Evolutionary conservation across 1,140 invertebrate species (phyloP).

Genomic region (Trichonephila clavata): DNA sequence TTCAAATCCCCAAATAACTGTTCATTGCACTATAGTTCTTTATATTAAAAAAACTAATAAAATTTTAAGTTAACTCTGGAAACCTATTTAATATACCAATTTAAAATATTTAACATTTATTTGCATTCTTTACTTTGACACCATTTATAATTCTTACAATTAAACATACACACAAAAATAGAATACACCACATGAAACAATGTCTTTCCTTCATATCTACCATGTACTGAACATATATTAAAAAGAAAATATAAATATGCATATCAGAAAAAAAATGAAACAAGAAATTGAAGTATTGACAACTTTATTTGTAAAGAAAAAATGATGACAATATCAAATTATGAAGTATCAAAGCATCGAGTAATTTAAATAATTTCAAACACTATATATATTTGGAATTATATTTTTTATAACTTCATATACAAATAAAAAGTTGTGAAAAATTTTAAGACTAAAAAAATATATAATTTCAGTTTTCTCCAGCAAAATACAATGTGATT

Average conservation of each 20-base stretch:
- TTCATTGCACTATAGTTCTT: too few relatives aligned
- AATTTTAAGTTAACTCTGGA: too few relatives aligned
- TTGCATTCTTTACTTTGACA: too few relatives aligned
- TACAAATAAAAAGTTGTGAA: background rate
- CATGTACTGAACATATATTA: background rate
- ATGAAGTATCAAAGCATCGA: background rate
- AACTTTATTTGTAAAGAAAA: slow-evolving; percentile 31
- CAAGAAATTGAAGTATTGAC: background rate
- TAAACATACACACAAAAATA: too few relatives aligned
- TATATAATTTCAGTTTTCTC: background rate
- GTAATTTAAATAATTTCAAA: background rate
- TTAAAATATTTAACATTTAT: too few relatives aligned
- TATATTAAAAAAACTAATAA: too few relatives aligned
- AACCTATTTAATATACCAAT: too few relatives aligned
- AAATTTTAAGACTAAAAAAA: background rate
- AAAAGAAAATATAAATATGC: background rate
- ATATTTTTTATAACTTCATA: background rate
- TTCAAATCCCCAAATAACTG: too few relatives aligned
- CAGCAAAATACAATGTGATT: background rate
- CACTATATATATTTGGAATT: background rate
- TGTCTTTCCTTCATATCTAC: background rate
- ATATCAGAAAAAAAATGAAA: background rate
- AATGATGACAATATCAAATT: background rate
- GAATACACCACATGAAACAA: background rate
- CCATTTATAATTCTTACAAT: too few relatives aligned